These are phyloP conservation scores for Pachypanchax playfairii DNA, from an alignment of 2,113 vertebrate species.

Conservation along the genomic window DNA sequence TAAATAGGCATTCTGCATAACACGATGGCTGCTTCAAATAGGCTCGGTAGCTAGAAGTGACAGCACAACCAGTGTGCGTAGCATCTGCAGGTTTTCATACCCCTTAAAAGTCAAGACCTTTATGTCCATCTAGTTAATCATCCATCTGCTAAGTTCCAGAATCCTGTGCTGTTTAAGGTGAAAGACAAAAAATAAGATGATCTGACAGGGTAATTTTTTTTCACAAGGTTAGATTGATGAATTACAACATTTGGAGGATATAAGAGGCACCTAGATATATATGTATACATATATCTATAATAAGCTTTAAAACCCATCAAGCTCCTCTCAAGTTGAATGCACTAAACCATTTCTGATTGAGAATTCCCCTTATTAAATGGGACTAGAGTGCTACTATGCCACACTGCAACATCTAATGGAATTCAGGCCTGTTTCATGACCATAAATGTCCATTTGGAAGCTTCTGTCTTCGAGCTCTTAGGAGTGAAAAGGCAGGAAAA, in stretches of 20 bases:
- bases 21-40: conserved; percentile 8
- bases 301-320: conserved; percentile 2
- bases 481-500: background rate
- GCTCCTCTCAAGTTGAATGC: background rate
- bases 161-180: too few species aligned
- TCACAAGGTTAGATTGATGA: background rate
- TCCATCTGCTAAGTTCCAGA: too few species aligned
- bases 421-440: background rate
- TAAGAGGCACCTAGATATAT: background rate
- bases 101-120: too few species aligned
- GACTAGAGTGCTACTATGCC: background rate
- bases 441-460: background rate
- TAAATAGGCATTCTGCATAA: conserved; percentile 10
- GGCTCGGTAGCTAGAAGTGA: background rate
- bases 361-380: background rate
- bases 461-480: background rate
- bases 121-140: too few species aligned
- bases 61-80: too few species aligned
- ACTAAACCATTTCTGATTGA: background rate
- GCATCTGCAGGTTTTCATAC: too few species aligned
- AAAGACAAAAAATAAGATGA: too few species aligned
- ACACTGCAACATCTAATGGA: background rate
- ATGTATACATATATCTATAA: too few species aligned
- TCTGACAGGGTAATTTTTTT: too few species aligned
- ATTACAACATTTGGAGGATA: background rate